Conservation (phyloP, 2,797 vertebrate genomes). For the Danionella dracula region DNA sequence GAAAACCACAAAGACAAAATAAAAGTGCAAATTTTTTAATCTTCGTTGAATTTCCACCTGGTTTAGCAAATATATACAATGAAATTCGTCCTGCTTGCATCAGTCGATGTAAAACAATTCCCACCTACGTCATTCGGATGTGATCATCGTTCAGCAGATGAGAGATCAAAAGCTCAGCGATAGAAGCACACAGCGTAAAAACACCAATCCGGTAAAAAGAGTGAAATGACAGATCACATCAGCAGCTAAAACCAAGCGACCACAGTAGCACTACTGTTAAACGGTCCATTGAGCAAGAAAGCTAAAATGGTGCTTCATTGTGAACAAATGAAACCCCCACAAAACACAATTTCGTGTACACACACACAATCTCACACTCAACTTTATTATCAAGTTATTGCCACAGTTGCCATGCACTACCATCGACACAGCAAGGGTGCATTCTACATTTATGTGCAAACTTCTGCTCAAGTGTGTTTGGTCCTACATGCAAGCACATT, state of each 20-base stretch:
- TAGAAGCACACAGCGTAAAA: constrained; percentile 69
- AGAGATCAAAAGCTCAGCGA: constrained; percentile 45
- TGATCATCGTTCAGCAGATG: constrained; percentile 33
- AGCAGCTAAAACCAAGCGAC: constrained; percentile 44
- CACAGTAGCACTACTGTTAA: constrained; percentile 56
- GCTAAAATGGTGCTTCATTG: too few relatives aligned
- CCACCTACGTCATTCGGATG: constrained; percentile 37
- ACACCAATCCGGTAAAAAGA: constrained; percentile 39
- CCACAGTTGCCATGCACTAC: constrained; percentile 57
- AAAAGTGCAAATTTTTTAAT: constrained; percentile 81
- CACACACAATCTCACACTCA: constrained; percentile 39
- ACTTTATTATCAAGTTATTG: constrained; percentile 50
- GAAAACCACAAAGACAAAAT: constrained; percentile 18
- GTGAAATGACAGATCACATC: constrained; percentile 44
- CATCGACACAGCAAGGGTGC: constrained; percentile 45
- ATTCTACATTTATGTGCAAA: constrained; percentile 45
- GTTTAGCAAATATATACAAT: constrained; percentile 72
- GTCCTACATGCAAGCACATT: constrained; percentile 40
- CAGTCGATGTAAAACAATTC: constrained; percentile 46
- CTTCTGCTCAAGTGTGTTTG: constrained; percentile 48
- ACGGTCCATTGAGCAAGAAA: constrained; percentile 19
- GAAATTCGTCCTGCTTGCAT: constrained; percentile 63
- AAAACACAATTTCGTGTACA: constrained; percentile 61
- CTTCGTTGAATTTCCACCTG: constrained; percentile 56
- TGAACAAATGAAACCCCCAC: constrained; percentile 42